Percentiles rank a stretch among this genome's conserved stretches.
phyloP scores from a whole-genome alignment of 2,797 vertebrate species.

The Gadopsis marmoratus region DNA sequence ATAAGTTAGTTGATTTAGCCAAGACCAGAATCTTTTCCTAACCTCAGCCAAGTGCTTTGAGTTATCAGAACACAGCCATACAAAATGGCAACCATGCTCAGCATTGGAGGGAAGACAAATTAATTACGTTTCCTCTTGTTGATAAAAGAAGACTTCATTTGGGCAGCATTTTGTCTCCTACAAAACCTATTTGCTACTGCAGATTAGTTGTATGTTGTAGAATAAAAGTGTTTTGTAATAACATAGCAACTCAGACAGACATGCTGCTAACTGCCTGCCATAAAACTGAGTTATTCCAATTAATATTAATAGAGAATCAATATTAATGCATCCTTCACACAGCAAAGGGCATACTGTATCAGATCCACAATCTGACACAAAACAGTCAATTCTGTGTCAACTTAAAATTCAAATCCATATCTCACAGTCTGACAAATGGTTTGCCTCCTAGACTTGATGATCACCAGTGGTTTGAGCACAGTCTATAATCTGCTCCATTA shows the following conservation, averaged over 20 bases:
- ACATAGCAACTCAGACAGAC: not conserved
- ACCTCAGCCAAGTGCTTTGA: not conserved
- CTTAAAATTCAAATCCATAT: conserved; percentile 26
- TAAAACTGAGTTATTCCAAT: conserved; percentile 23
- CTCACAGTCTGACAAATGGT: conserved; percentile 19
- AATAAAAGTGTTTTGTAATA: not conserved
- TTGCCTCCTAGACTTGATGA: conserved; percentile 20
- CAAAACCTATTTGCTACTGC: not conserved
- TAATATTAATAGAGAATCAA: conserved; percentile 32
- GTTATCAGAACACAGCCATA: not conserved
- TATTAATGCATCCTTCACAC: conserved; percentile 27
- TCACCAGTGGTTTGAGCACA: conserved; percentile 11
- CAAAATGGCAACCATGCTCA: not conserved
- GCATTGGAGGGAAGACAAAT: no score
- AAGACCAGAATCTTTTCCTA: not conserved
- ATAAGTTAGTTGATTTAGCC: not conserved
- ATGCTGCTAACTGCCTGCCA: not conserved
- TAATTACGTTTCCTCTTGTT: not conserved
- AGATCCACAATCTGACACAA: conserved; percentile 4
- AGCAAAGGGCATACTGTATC: conserved; percentile 17
- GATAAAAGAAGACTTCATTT: not conserved
- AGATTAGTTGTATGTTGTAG: not conserved
- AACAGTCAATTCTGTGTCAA: conserved; percentile 7
- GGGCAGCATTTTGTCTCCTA: not conserved
- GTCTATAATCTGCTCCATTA: conserved; percentile 31